These are phyloP conservation scores for Plotosus lineatus DNA, from an alignment of 2,113 vertebrate species.

Conservation along the genomic window DNA sequence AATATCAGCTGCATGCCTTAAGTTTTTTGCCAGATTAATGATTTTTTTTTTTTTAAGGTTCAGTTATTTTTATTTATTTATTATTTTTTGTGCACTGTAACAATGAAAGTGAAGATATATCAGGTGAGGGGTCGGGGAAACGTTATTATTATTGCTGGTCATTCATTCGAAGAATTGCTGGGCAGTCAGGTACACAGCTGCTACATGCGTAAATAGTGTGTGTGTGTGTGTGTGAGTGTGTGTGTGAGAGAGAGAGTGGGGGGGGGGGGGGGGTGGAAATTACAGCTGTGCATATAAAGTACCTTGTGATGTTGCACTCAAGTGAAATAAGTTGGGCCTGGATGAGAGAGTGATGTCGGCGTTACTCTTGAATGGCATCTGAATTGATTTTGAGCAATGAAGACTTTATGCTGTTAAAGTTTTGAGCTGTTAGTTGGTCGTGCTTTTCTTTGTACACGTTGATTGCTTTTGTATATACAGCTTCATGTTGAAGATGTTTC, in stretches of 20 bases:
- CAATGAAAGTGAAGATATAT: conserved; percentile 36
- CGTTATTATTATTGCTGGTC: neutral
- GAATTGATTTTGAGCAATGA: conserved; percentile 57
- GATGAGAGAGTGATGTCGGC: conserved; percentile 64
- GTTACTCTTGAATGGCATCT: conserved; percentile 67
- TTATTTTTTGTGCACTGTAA: conserved; percentile 60
- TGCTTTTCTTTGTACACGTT: conserved; percentile 50
- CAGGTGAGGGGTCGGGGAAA: neutral
- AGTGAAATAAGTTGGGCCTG: conserved; percentile 51
- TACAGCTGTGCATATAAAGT: conserved; percentile 19
- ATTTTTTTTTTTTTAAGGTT: conserved; percentile 53
- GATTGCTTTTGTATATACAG: conserved; percentile 52
- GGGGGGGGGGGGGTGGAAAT: neutral
- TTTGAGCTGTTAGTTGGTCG: conserved; percentile 53
- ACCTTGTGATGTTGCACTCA: conserved; percentile 34
- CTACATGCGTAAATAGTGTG: conserved; percentile 39
- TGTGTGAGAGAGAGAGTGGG: neutral
- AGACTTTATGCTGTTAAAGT: conserved; percentile 60
- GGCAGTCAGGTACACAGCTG: conserved; percentile 32
- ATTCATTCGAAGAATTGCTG: neutral
- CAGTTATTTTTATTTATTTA: conserved; percentile 42
- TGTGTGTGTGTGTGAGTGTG: conserved; percentile 41
- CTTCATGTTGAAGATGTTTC: conserved; percentile 32
- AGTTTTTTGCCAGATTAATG: conserved; percentile 56
- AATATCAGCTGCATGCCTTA: conserved; percentile 70